Conservation (phyloP, 1,140 invertebrate genomes). For the Ridgeia piscesae region DNA sequence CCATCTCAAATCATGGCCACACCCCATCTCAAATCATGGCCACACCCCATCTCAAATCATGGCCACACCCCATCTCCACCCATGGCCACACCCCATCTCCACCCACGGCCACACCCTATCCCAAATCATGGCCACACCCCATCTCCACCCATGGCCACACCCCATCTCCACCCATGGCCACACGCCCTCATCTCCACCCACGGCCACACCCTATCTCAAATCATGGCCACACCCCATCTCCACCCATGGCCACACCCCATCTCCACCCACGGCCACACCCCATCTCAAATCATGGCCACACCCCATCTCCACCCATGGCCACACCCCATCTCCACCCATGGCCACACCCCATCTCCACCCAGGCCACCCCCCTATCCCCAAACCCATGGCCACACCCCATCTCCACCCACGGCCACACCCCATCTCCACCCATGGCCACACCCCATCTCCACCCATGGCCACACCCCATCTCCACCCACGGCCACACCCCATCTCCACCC, state of each 20-base stretch:
- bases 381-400: not conserved
- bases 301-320: not conserved
- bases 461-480: not conserved
- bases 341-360: not conserved
- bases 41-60: conserved; percentile 36
- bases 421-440: not conserved
- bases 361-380: too few relatives aligned
- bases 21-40: not conserved
- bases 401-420: conserved; percentile 30
- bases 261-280: too few relatives aligned
- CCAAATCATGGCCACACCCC: not conserved
- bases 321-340: conserved; percentile 26
- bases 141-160: conserved; percentile 21
- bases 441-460: conserved; percentile 25
- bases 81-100: not conserved
- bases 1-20: not conserved
- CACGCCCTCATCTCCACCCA: conserved; percentile 28
- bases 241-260: not conserved
- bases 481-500: not conserved
- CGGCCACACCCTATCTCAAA: too few relatives aligned
- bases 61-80: not conserved
- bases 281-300: too few relatives aligned
- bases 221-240: not conserved
- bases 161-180: not conserved
- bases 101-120: too few relatives aligned